These are phyloP conservation scores for Dryobotodes eremita DNA, from an alignment of 2,888 invertebrate genomes.

Conservation along the genomic window DNA sequence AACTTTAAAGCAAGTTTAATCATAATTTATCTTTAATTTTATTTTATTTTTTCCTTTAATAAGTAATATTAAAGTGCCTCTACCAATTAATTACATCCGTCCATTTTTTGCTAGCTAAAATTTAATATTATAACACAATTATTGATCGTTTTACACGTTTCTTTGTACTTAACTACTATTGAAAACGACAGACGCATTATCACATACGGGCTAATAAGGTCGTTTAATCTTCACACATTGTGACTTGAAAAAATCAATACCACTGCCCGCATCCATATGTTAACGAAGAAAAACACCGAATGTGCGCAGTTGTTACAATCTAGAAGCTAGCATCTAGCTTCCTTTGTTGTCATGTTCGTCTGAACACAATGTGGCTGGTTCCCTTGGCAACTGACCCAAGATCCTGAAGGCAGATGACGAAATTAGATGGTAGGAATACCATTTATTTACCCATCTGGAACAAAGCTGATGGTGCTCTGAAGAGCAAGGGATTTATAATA, in stretches of 20 bases:
- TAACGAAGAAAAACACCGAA: conserved; percentile 28
- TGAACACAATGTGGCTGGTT: not conserved
- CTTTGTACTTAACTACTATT: not conserved
- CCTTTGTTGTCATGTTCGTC: conserved; percentile 6
- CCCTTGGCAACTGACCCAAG: not conserved
- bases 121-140: not conserved
- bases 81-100: conserved; percentile 49
- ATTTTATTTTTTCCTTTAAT: conserved; percentile 21
- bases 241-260: conserved; percentile 50
- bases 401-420: not conserved
- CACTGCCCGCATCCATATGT: conserved; percentile 54
- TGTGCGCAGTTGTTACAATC: conserved; percentile 38
- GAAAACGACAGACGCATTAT: conserved; percentile 20
- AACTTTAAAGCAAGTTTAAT: conserved; percentile 31
- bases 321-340: conserved; percentile 14
- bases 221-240: conserved; percentile 2
- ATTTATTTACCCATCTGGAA: not conserved
- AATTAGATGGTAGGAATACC: not conserved
- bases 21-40: conserved; percentile 39
- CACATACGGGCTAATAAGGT: conserved; percentile 53
- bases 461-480: not conserved
- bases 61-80: conserved; percentile 28
- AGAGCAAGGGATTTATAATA: not conserved
- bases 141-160: conserved; percentile 24
- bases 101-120: conserved; percentile 40